Conservation (phyloP, 1,140 invertebrate species). For the Chymomyza costata region DNA sequence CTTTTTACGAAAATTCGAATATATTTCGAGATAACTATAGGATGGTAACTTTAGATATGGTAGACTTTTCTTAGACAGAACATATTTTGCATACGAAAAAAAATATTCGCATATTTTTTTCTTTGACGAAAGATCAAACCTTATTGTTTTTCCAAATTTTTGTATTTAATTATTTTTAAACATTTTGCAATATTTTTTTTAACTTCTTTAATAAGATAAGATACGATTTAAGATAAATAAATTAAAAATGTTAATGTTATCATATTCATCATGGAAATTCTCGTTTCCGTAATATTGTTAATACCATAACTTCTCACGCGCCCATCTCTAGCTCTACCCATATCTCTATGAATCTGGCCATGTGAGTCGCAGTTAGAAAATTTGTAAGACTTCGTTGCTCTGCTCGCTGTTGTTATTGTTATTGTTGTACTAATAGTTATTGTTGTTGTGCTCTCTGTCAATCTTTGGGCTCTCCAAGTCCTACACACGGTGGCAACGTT, state of each 20-base stretch:
- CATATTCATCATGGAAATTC: not conserved
- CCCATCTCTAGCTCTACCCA: not conserved
- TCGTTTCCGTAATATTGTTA: not conserved
- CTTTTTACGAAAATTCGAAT: no score
- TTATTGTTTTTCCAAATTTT: no score
- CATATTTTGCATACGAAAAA: no score
- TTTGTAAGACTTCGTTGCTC: slow-evolving; percentile 40
- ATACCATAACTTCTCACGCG: not conserved
- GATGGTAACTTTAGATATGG: no score
- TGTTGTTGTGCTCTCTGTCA: slow-evolving; percentile 1
- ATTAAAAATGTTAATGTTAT: not conserved
- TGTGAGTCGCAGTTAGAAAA: slow-evolving; percentile 44
- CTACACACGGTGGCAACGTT: slow-evolving; percentile 25
- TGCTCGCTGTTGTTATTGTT: slow-evolving; percentile 4
- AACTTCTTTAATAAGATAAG: no score
- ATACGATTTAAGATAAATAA: not conserved
- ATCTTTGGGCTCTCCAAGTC: slow-evolving; percentile 24
- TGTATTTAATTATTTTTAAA: no score
- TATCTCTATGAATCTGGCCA: not conserved
- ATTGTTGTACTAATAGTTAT: slow-evolving; percentile 1
- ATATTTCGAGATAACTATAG: no score
- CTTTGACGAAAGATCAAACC: no score
- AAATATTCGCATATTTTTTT: no score
- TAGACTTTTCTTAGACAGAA: no score
- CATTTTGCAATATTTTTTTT: no score